phyloP scores from a whole-genome alignment of 2,888 invertebrate genomes.

The Drosophila sordidapex region DNA sequence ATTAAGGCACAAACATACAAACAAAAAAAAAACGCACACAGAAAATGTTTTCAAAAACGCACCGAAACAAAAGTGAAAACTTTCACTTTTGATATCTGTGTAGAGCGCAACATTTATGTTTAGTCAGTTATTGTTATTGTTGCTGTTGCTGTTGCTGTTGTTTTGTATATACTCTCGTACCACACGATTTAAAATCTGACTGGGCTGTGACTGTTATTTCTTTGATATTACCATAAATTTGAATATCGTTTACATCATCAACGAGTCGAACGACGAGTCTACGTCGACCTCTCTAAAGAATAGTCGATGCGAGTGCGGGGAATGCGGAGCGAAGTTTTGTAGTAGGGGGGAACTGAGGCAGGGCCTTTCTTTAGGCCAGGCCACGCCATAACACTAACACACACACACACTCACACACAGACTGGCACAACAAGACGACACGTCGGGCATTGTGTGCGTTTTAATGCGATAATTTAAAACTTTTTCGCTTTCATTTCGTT shows the following conservation, averaged over 20 bases:
- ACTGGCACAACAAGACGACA: slow-evolving; percentile 31
- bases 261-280: slow-evolving; percentile 18
- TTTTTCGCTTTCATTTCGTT: slow-evolving; percentile 70
- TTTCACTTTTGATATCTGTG: slow-evolving; percentile 67
- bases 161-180: slow-evolving; percentile 8
- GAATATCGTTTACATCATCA: slow-evolving; percentile 72
- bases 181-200: slow-evolving; percentile 58
- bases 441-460: slow-evolving; percentile 40
- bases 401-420: slow-evolving; percentile 7
- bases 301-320: slow-evolving; percentile 29
- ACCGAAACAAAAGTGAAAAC: slow-evolving; percentile 69
- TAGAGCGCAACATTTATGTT: slow-evolving; percentile 55
- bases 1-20: slow-evolving; percentile 25
- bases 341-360: slow-evolving; percentile 21
- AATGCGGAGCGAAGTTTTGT: not conserved
- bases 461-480: slow-evolving; percentile 71
- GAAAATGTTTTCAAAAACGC: slow-evolving; percentile 47
- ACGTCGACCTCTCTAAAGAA: slow-evolving; percentile 51
- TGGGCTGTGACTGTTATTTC: slow-evolving; percentile 52
- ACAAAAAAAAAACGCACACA: slow-evolving; percentile 6
- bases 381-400: slow-evolving; percentile 16
- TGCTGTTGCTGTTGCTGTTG: slow-evolving; percentile 10
- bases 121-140: slow-evolving; percentile 43
- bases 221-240: slow-evolving; percentile 70
- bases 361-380: slow-evolving; percentile 53